Evolutionary conservation across 2,797 vertebrate species (phyloP), one percentile per base, ranked within the genome.

Genomic region (Pseudochaenichthys georgianus): DNA sequence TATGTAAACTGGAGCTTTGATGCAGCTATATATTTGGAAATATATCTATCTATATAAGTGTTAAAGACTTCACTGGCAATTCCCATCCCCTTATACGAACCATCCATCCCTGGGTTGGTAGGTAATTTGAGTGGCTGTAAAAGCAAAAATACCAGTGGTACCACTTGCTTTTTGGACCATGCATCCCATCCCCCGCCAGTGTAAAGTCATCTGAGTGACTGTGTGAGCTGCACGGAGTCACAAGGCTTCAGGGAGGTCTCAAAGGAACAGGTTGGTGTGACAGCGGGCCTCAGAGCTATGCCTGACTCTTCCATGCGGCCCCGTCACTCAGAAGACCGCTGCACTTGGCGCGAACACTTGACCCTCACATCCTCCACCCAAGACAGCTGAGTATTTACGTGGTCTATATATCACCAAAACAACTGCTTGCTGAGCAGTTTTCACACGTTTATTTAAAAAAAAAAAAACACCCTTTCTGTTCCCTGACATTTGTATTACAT

Each of bases 381-480:
- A 87, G 94, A 94, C 95, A 97, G 96, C 95, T 97, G 96, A 91
- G 85, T 91, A 94, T 96, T 96, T 95, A 93, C 59, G 68, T 82
- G 75, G 63, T 87, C 92, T 95, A 88, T 92, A 94, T 90, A 81
- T 88, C 85, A 81, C 86, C 4, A 58, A 47, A 64, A 47, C 53
- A 58, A 61, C 43, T 80, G 77, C 68, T 64, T 63, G 77, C 54
- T 43, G 73, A 50, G 64, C 70, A 66, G 53, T 85, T 77, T 75
- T 57, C 60, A 43, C 72, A 59, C 59, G 75, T 54, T 75, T 45
- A 75, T 15, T 58, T 15, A 43, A 64, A 55, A 62, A 43, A 64
- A 55, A 62, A 70, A 50, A 17, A 52, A 13, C 31, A 13, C 11
- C n/a, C 38, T 82, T 69, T 55, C 50, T 50, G 5, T 31, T n/a